Evolutionary conservation across 2,113 vertebrate genomes (phyloP).

Genomic region (Rhabdornis inornatus): DNA sequence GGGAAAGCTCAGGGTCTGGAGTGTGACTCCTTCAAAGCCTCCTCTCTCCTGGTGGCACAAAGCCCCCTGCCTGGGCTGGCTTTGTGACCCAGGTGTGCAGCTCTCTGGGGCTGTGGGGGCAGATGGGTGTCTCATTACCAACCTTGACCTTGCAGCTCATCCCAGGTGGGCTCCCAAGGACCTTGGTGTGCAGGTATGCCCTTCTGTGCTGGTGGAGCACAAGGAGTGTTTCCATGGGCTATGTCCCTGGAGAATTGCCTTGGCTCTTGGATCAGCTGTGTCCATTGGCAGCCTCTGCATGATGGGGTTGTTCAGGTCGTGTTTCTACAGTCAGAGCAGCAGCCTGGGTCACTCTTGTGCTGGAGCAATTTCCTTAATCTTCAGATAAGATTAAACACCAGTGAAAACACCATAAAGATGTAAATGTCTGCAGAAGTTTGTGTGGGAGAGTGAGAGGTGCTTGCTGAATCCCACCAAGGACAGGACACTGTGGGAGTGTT

Average conservation of each 20-base stretch:
- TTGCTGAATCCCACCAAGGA: neutral
- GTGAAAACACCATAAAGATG: neutral
- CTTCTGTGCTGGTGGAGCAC: neutral
- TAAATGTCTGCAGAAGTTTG: neutral
- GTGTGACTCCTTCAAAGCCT: neutral
- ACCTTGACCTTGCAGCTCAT: neutral
- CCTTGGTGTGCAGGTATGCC: fast-evolving
- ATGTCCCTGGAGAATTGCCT: neutral
- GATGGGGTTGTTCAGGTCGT: neutral
- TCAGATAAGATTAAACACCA: slow-evolving; percentile 33
- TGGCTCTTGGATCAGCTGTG: neutral
- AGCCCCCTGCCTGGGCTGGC: neutral
- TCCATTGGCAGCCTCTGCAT: neutral
- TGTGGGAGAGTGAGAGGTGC: neutral
- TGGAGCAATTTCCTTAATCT: neutral
- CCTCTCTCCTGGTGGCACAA: neutral
- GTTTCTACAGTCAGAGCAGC: neutral
- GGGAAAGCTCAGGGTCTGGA: neutral
- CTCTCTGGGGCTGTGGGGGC: neutral
- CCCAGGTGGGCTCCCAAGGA: neutral
- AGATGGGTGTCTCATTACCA: neutral
- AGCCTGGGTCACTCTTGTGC: neutral
- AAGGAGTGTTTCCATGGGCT: neutral
- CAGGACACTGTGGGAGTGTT: neutral
- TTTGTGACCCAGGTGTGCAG: neutral